Evolutionary conservation across 2,888 invertebrate species (phyloP).

Genomic region (Drosophila hawaiiensis): DNA sequence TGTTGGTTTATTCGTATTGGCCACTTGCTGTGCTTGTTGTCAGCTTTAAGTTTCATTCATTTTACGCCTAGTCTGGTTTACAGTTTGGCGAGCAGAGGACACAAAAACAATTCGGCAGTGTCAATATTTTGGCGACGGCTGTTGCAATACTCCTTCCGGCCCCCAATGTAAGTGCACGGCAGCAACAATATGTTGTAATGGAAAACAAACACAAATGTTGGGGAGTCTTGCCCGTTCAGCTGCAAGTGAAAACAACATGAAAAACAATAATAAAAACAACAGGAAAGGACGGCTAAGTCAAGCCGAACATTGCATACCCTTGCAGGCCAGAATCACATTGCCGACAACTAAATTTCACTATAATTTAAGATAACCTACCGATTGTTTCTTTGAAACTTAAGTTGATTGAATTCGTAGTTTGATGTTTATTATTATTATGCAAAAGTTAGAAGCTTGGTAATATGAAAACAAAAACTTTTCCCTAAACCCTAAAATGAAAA

Average conservation of each 20-base stretch:
- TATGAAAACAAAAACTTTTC: not conserved
- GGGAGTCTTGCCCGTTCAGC: constrained; percentile 7
- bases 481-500: not conserved
- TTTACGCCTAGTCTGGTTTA: constrained; percentile 28
- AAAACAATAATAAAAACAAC: constrained; percentile 33
- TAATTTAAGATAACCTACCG: not conserved
- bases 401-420: not conserved
- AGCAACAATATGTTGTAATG: constrained; percentile 60
- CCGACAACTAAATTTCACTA: not conserved
- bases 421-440: not conserved
- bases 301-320: not conserved
- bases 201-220: constrained; percentile 50
- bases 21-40: constrained; percentile 26
- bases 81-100: constrained; percentile 24
- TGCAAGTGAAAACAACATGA: constrained; percentile 21
- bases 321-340: not conserved
- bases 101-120: constrained; percentile 47
- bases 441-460: not conserved
- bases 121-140: constrained; percentile 61
- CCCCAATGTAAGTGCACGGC: constrained; percentile 27
- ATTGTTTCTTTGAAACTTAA: not conserved
- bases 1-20: constrained; percentile 12
- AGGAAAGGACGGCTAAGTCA: constrained; percentile 10
- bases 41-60: constrained; percentile 60
- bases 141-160: constrained; percentile 29